These are phyloP conservation scores for Melitaea cinxia DNA, from an alignment of 1,140 invertebrate species.

Conservation along the genomic window DNA sequence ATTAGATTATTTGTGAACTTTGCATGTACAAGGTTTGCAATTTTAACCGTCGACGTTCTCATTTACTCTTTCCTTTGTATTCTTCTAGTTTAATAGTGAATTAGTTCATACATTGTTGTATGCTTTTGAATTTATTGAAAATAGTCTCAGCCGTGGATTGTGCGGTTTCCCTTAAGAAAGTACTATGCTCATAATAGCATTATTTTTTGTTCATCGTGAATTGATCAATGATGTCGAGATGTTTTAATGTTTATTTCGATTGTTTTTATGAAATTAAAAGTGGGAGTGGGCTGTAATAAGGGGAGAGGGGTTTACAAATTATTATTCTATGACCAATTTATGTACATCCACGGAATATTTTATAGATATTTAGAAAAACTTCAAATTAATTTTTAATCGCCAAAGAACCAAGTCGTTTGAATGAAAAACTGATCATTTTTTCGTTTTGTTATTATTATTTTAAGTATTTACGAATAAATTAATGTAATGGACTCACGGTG, in stretches of 20 bases:
- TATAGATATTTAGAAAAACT: not conserved
- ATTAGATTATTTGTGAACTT: too few relatives aligned
- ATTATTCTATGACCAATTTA: too few relatives aligned
- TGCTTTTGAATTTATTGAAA: not conserved
- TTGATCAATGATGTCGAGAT: too few relatives aligned
- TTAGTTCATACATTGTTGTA: not conserved
- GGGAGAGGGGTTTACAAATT: too few relatives aligned
- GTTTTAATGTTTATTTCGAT: too few relatives aligned
- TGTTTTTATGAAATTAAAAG: too few relatives aligned
- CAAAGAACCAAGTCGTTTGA: conserved; percentile 28
- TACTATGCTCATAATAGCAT: too few relatives aligned
- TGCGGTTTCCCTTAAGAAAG: too few relatives aligned
- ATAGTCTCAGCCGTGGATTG: too few relatives aligned
- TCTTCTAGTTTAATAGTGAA: not conserved
- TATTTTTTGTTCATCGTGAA: too few relatives aligned
- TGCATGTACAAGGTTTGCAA: too few relatives aligned
- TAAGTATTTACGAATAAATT: conserved; percentile 16
- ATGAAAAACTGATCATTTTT: conserved; percentile 24
- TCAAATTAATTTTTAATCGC: conserved; percentile 15
- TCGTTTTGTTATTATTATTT: conserved; percentile 18
- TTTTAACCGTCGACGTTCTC: conserved; percentile 12
- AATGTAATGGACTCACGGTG: conserved; percentile 29
- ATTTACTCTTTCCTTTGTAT: conserved; percentile 3
- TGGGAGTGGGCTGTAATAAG: too few relatives aligned
- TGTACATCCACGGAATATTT: not conserved